Base-by-base conservation (phyloP, 2,113 vertebrate genomes). In the Chloroceryle aenea region DNA sequence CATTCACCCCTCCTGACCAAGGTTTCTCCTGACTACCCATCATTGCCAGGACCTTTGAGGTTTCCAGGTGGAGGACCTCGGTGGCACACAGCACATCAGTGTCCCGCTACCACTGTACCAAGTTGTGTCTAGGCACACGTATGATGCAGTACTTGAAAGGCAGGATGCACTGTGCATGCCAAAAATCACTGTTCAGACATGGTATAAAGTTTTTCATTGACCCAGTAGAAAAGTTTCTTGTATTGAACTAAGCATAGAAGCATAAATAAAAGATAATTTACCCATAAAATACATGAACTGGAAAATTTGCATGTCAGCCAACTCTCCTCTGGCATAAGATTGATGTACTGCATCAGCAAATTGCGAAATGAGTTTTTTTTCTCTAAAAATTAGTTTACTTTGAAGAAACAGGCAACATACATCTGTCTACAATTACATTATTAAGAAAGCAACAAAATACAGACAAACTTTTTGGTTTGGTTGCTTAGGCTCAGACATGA, bases 321-420 rank as follows among this genome's bases (percentile, higher is more conserved):
- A 27, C 52, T 75, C 73, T 83, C 5, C 78, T 66, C 64, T 94
- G 93, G 92, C 85, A 80, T 88, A 48, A 85, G 10, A 21, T 71
- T 80, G 72, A 81, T 26, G 75, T 63, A 74, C 43, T 86, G 55
- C 92, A 80, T 91, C 76, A 88, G 85, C 76, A 90, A 73, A 86
- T 94, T 96, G 87, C 5, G 42, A 96, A 96, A 96, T 67, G 8
- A 89, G 29, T 4, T 0, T 64, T 83, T 73, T 55, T 23, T 6
- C 79, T 77, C 85, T 94, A 80, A 86, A 90, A 88, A 69, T 71
- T 47, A 71, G 82, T 92, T 96, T 86, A 86, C 30, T 96, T 90
- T 88, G 67, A 90, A 83, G 56, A 85, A 91, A 83, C 67, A 90
- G 61, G 85, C 79, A 93, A n/a, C 47, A 12, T 94, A 30, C 92